Evolutionary conservation across 2,113 vertebrate genomes (phyloP).

Genomic region (Hydrochoerus hydrochaeris): DNA sequence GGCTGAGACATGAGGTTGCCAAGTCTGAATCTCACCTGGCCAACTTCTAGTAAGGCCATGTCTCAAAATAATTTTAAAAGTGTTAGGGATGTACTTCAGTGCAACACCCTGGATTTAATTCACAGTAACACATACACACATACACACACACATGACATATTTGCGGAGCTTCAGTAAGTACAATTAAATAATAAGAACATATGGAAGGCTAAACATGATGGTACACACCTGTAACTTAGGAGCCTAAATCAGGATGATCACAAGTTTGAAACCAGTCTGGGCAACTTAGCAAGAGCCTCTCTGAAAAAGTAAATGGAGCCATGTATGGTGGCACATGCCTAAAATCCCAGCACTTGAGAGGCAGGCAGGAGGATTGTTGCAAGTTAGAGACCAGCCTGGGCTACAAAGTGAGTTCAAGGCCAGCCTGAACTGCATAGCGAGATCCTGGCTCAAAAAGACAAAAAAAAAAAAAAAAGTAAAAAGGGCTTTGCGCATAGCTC

Average conservation of each 20-base stretch:
- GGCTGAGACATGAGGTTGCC: background rate
- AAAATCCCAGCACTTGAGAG: no score
- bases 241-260: background rate
- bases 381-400: no score
- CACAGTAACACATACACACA: no score
- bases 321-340: no score
- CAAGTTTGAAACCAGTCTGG: background rate
- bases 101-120: background rate
- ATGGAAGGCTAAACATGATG: background rate
- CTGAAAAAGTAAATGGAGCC: background rate
- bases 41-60: background rate
- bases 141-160: background rate
- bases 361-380: no score
- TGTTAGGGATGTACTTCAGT: background rate
- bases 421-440: no score
- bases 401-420: no score
- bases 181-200: background rate
- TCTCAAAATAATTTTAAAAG: background rate
- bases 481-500: background rate
- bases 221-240: background rate
- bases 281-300: background rate
- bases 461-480: background rate
- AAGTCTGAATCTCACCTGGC: background rate
- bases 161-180: conserved; percentile 10
- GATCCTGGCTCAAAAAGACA: no score